Evolutionary conservation across 2,797 vertebrate genomes (phyloP).

Genomic region (Pristis pectinata): DNA sequence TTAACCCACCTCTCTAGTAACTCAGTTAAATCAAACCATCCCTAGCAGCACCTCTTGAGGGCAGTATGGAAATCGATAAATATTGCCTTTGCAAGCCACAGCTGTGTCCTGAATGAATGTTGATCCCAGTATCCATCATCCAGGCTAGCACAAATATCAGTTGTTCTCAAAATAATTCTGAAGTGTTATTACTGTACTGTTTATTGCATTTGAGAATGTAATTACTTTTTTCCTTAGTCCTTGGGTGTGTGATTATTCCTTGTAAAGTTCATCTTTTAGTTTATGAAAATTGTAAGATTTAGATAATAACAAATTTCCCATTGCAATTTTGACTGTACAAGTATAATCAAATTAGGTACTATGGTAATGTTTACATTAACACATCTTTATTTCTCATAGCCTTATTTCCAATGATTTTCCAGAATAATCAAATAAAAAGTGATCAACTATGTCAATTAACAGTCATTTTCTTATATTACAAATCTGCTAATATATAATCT

Average conservation of each 20-base stretch:
- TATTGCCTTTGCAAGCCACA: background rate
- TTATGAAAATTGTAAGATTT: background rate
- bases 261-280: background rate
- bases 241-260: background rate
- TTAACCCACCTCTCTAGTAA: background rate
- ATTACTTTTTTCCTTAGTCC: background rate
- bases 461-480: slow-evolving; percentile 2
- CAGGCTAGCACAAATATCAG: background rate
- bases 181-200: background rate
- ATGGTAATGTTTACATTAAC: background rate
- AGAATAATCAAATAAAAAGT: background rate
- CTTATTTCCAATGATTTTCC: background rate
- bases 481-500: background rate
- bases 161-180: background rate
- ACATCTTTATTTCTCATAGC: background rate
- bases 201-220: background rate
- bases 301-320: background rate
- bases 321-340: background rate
- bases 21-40: background rate
- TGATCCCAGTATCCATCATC: background rate
- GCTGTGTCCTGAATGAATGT: background rate
- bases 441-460: slow-evolving; percentile 11
- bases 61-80: background rate
- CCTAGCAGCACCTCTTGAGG: background rate
- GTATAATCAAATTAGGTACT: background rate